phyloP scores from a whole-genome alignment of 2,113 vertebrate species.

The Ariopsis seemanni region DNA sequence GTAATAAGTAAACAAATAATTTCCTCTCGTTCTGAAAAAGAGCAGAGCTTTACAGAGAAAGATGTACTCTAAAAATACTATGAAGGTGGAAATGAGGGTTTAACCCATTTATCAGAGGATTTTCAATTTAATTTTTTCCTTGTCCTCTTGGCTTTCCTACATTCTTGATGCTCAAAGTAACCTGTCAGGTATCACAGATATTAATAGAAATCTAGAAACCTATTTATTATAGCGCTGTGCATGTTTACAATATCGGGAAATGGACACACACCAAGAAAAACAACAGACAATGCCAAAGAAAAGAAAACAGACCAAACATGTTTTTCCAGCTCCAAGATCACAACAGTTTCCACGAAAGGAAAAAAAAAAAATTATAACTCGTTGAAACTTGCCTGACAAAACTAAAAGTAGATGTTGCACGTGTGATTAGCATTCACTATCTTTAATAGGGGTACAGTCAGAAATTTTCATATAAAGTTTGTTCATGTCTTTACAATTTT shows the following conservation, averaged over 20 bases:
- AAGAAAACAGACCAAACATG: background rate
- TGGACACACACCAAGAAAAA: background rate
- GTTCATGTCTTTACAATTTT: too few relatives aligned
- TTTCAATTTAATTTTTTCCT: too few relatives aligned
- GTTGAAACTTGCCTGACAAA: background rate
- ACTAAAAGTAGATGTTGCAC: background rate
- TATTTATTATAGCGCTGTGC: background rate
- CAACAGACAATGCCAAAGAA: background rate
- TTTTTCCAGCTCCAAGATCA: background rate
- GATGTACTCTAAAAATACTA: too few relatives aligned
- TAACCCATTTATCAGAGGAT: too few relatives aligned
- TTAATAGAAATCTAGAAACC: background rate
- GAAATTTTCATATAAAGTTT: background rate
- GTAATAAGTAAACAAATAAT: conserved; percentile 25
- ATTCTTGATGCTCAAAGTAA: too few relatives aligned
- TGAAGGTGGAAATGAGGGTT: too few relatives aligned
- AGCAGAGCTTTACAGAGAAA: background rate
- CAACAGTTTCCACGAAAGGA: background rate
- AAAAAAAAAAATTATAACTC: background rate
- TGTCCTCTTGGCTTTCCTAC: too few relatives aligned
- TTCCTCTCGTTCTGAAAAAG: background rate
- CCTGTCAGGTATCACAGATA: too few relatives aligned
- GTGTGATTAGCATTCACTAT: background rate
- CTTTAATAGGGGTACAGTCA: background rate
- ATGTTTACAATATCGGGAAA: background rate